Evolutionary conservation across 1,140 invertebrate species (phyloP).

Genomic region (Chionoecetes opilio): DNA sequence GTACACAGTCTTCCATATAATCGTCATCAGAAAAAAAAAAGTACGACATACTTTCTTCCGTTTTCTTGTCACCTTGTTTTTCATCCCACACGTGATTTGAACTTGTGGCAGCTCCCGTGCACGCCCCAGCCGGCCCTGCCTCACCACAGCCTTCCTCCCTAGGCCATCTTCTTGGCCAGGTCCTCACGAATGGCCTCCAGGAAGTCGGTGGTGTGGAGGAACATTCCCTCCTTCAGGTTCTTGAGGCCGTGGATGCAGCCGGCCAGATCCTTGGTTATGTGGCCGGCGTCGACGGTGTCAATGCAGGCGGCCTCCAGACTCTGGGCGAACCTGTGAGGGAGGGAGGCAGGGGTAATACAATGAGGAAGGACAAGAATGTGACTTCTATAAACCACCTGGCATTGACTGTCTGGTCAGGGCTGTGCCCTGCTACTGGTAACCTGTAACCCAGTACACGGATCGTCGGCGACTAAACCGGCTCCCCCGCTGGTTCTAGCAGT

Average conservation of each 20-base stretch:
- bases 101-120: not conserved
- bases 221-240: constrained; percentile 93
- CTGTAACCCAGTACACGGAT: too few species aligned
- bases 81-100: not conserved
- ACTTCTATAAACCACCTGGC: too few species aligned
- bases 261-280: constrained; percentile 96
- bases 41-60: too few species aligned
- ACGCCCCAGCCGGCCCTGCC: not conserved
- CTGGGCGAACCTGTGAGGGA: constrained; percentile 84
- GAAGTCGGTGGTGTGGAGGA: constrained; percentile 99
- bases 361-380: too few species aligned
- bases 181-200: constrained; percentile 98
- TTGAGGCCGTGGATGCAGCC: constrained; percentile 91
- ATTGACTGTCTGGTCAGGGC: too few species aligned
- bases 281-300: constrained; percentile 93
- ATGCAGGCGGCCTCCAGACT: constrained; percentile 90
- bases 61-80: not conserved
- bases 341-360: constrained; percentile 37
- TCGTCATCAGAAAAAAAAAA: not conserved
- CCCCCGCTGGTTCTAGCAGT: too few species aligned
- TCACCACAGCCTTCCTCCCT: not conserved
- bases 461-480: too few species aligned
- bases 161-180: constrained; percentile 89
- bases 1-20: not conserved
- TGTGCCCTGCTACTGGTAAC: too few species aligned